These are phyloP conservation scores for Macrobrachium rosenbergii DNA, from an alignment of 1,140 invertebrate genomes.

Conservation along the genomic window DNA sequence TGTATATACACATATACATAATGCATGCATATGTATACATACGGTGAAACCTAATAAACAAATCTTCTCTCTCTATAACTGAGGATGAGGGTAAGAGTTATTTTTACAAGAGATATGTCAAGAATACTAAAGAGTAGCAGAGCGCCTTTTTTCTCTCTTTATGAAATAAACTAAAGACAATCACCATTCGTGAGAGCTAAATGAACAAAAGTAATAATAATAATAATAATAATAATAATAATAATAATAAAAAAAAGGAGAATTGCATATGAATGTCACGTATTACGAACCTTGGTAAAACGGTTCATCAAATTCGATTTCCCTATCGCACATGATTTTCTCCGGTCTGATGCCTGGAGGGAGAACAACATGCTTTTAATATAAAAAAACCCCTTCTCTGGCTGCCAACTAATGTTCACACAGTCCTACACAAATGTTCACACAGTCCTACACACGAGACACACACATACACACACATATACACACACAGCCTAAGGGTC, in stretches of 20 bases:
- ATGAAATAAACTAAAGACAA: background rate
- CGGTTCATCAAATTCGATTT: constrained; percentile 64
- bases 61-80: background rate
- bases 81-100: background rate
- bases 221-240: constrained; percentile 44
- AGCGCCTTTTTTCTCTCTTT: background rate
- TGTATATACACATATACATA: constrained; percentile 1
- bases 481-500: background rate
- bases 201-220: constrained; percentile 40
- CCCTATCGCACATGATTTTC: constrained; percentile 65
- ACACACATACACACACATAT: background rate
- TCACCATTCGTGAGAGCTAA: background rate
- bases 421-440: background rate
- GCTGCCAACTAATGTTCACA: constrained; percentile 46
- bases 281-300: constrained; percentile 66
- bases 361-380: constrained; percentile 56
- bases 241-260: constrained; percentile 33
- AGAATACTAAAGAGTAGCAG: constrained; percentile 16
- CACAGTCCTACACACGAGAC: background rate
- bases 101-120: background rate
- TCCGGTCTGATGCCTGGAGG: constrained; percentile 67
- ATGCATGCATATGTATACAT: background rate
- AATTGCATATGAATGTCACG: constrained; percentile 28
- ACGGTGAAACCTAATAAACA: background rate
- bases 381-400: constrained; percentile 47